Percentiles rank a stretch among this genome's conserved stretches.
Evolutionary conservation across 53 echinoderm and acorn worm genomes (phyloP).

Genomic region (Arbacia lixula): DNA sequence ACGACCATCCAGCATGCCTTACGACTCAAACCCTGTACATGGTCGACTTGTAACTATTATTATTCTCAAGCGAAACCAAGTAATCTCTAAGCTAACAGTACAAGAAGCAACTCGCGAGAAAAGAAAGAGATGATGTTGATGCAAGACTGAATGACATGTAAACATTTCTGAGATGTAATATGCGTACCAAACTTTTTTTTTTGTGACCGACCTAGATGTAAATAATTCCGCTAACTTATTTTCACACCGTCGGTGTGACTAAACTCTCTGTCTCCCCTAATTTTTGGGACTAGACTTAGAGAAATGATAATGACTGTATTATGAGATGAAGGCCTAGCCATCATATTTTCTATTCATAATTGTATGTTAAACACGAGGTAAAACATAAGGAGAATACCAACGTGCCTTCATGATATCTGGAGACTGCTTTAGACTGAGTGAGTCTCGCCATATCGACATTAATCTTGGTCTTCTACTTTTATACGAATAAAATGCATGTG

Average conservation of each 20-base stretch:
- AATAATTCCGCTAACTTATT: constrained; percentile 31
- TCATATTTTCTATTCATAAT: constrained; percentile 9
- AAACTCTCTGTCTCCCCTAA: too few relatives aligned
- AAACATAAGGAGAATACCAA: constrained; percentile 1
- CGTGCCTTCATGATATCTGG: neutral
- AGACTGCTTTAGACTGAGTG: too few relatives aligned
- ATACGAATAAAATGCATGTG: constrained; percentile 22
- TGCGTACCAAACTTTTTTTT: neutral
- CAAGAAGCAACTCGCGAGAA: neutral
- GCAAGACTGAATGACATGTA: neutral
- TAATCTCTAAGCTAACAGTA: neutral
- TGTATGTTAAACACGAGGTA: constrained; percentile 16
- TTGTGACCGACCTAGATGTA: constrained; percentile 52
- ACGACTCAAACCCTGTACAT: constrained; percentile 9
- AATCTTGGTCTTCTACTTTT: constrained; percentile 9
- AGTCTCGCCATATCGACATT: neutral
- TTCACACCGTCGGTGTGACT: constrained; percentile 33
- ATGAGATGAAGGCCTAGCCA: too few relatives aligned
- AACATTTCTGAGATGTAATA: constrained; percentile 16
- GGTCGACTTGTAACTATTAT: constrained; percentile 5
- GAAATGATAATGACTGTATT: too few relatives aligned
- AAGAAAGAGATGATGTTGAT: too few relatives aligned
- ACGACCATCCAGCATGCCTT: neutral
- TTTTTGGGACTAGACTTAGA: too few relatives aligned
- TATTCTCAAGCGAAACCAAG: constrained; percentile 30